A percentile compares a stretch with the other conserved stretches of the same genome.
phyloP scores from a whole-genome alignment of 2,113 vertebrate genomes.

The Corythaeola cristata region DNA sequence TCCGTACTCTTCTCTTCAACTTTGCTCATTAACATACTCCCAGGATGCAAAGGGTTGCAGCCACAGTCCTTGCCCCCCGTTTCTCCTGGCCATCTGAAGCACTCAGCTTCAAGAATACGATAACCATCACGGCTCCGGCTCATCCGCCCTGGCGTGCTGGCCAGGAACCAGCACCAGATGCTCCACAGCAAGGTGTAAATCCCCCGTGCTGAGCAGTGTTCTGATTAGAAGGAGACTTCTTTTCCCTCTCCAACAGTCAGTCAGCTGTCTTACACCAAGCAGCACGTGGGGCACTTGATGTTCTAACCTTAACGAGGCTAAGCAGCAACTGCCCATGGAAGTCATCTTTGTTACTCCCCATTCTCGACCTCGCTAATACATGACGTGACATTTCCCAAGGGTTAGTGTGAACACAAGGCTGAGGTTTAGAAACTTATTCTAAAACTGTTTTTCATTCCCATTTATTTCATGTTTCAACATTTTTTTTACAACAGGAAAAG shows the following conservation, averaged over 20 bases:
- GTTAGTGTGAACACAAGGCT: background rate
- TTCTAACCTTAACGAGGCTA: background rate
- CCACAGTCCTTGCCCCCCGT: background rate
- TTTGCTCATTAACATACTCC: background rate
- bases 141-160: background rate
- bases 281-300: rapidly evolving
- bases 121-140: background rate
- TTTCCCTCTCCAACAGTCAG: background rate
- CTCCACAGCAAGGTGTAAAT: background rate
- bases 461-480: background rate
- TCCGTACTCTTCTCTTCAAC: background rate
- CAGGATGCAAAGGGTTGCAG: rapidly evolving
- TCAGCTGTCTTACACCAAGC: background rate
- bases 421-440: background rate
- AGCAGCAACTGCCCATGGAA: background rate
- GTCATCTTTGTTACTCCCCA: no score
- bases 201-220: background rate
- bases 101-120: rapidly evolving
- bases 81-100: background rate
- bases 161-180: background rate
- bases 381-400: background rate
- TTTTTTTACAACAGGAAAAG: background rate
- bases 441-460: background rate
- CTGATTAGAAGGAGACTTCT: background rate
- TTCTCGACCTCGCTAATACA: background rate